These are phyloP conservation scores for Dynastes grantii DNA, from an alignment of 2,888 invertebrate species.

Conservation along the genomic window DNA sequence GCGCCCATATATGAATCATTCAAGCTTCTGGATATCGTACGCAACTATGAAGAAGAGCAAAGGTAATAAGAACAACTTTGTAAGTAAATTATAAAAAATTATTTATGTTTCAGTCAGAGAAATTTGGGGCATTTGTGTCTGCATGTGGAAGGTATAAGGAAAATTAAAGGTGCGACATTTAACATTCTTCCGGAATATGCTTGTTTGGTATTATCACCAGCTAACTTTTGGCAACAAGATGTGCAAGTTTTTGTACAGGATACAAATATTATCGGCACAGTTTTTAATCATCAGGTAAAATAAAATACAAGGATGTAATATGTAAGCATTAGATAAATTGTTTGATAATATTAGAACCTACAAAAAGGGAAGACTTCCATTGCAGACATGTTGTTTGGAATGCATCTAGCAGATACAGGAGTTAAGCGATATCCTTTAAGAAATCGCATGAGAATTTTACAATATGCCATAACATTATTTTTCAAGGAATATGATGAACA, in stretches of 20 bases:
- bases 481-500: slow-evolving; percentile 84
- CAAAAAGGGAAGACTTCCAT: slow-evolving; percentile 89
- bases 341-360: slow-evolving; percentile 75
- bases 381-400: slow-evolving; percentile 93
- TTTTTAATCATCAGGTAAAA: slow-evolving; percentile 87
- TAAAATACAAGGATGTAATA: too few species aligned
- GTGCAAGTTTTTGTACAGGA: slow-evolving; percentile 85
- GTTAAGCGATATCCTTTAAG: slow-evolving; percentile 90
- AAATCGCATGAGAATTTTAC: slow-evolving; percentile 87
- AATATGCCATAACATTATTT: slow-evolving; percentile 92
- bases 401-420: slow-evolving; percentile 92
- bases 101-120: slow-evolving; percentile 72
- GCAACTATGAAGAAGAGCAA: slow-evolving; percentile 84
- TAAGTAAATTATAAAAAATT: slow-evolving; percentile 6
- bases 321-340: too few species aligned
- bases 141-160: slow-evolving; percentile 87
- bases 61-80: slow-evolving; percentile 71
- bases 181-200: slow-evolving; percentile 90
- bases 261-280: slow-evolving; percentile 84
- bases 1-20: slow-evolving; percentile 93
- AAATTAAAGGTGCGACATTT: slow-evolving; percentile 72
- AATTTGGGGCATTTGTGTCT: slow-evolving; percentile 88
- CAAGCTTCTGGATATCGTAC: slow-evolving; percentile 87
- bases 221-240: slow-evolving; percentile 94
- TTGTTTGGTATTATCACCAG: slow-evolving; percentile 93